Evolutionary conservation across 2,888 invertebrate genomes (phyloP), one percentile per base, ranked within the genome.

Genomic region (Alloscopus bannaensis): DNA sequence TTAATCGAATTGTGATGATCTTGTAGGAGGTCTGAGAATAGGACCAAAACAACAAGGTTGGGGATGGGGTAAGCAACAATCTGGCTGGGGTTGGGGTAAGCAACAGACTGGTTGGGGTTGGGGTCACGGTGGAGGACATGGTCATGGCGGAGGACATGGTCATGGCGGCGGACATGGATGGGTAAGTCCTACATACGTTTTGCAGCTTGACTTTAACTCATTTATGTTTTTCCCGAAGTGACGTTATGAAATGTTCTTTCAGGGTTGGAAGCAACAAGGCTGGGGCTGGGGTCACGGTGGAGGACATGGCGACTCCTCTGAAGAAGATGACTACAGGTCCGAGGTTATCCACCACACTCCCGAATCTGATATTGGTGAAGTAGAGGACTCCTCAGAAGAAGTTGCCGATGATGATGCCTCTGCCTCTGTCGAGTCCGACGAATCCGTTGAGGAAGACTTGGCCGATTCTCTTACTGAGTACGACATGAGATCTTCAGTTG

Each of bases 11-110:
- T 57, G 8, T 3, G 20, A 11, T 29, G 20, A 8, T 31, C 20
- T 66, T 18, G 47, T 69, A 4, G 77, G 71, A 26, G 78, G 78
- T 36, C 36, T 72, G 22, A 45, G 71, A n/a, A 59, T 71, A 59
- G 71, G 78, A 31, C 70, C 66, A 1, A 59, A 66, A 20, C 59
- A 75, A 47, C 59, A 71, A 36, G 60, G 66, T n/a, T 59, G 65
- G 59, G 68, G 66, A 24, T 59, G 65, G 59, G 68, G 68, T 55
- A 57, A 72, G 24, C 50, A 22, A 50, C 62, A 64, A 13, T 18
- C 42, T 16, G 72, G 75, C 26, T 50, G 80, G 82, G 69, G 81
- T 55, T 52, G 79, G 81, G 36, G 72, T 69, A 50, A 70, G 50
- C 70, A 59, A 73, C 80, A 76, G 29, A 6, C 36, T 13, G 36